phyloP scores from a whole-genome alignment of 1,140 invertebrate genomes.

The Neodiprion virginianus region DNA sequence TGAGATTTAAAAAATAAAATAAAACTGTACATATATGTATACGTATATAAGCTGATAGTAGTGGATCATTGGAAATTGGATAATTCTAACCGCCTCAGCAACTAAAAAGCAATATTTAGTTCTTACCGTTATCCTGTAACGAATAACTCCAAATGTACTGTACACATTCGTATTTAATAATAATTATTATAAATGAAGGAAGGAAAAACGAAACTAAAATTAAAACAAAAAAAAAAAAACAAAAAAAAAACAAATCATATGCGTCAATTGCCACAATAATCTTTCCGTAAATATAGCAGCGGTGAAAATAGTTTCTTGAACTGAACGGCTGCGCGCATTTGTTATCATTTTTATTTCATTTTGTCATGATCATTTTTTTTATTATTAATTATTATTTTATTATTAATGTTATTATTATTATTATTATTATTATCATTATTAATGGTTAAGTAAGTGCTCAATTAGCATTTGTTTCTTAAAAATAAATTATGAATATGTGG shows the following conservation, averaged over 20 bases:
- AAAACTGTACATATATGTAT: constrained; percentile 16
- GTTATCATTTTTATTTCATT: constrained; percentile 2
- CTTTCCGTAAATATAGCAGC: neutral
- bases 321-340: neutral
- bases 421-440: constrained; percentile 62
- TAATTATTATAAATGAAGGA: constrained; percentile 58
- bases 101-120: constrained; percentile 60
- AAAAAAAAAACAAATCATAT: neutral
- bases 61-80: constrained; percentile 41
- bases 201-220: constrained; percentile 44
- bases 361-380: neutral
- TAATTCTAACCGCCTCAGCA: constrained; percentile 49
- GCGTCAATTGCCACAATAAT: neutral
- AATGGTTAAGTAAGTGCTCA: constrained; percentile 63
- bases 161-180: constrained; percentile 51
- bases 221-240: constrained; percentile 28
- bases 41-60: constrained; percentile 54
- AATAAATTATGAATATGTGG: constrained; percentile 65
- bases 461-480: constrained; percentile 65
- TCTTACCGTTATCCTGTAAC: constrained; percentile 49
- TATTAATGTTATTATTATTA: neutral
- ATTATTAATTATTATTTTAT: neutral
- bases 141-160: constrained; percentile 55
- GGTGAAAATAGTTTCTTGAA: no score
- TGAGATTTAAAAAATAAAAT: constrained; percentile 13